Percentiles rank a stretch among this genome's conserved stretches.
Conservation (phyloP, 2,113 vertebrate species). For the Nothocercus nigrocapillus region DNA sequence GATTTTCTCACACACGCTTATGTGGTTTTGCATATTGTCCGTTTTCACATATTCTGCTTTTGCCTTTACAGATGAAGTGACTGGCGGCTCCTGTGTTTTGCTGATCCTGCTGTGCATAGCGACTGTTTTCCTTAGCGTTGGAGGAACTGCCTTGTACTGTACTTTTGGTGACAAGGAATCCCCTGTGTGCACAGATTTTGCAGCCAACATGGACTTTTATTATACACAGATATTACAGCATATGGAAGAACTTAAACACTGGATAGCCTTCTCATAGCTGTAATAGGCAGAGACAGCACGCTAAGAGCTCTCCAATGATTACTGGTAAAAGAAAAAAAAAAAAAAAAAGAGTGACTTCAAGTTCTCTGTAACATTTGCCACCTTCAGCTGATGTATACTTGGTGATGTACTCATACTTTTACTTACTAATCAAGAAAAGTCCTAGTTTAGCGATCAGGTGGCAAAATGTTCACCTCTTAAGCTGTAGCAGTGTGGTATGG, state of each 20-base stretch:
- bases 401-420: neutral
- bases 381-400: slow-evolving; percentile 4
- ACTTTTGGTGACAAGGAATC: slow-evolving; percentile 88
- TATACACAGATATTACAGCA: slow-evolving; percentile 79
- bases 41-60: slow-evolving; percentile 24
- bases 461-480: neutral
- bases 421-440: slow-evolving; percentile 30
- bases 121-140: slow-evolving; percentile 93
- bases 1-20: neutral
- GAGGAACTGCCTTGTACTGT: slow-evolving; percentile 94
- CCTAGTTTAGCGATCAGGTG: slow-evolving; percentile 29
- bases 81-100: slow-evolving; percentile 90
- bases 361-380: slow-evolving; percentile 16
- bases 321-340: slow-evolving; percentile 13
- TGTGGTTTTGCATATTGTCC: neutral
- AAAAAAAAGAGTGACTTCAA: slow-evolving; percentile 47
- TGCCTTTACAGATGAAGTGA: slow-evolving; percentile 86
- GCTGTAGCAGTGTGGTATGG: slow-evolving; percentile 17
- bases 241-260: slow-evolving; percentile 83
- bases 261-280: slow-evolving; percentile 86
- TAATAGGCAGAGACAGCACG: neutral
- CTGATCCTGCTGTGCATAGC: slow-evolving; percentile 90
- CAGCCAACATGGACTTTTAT: slow-evolving; percentile 90
- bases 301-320: neutral
- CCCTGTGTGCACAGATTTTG: slow-evolving; percentile 92